These are phyloP conservation scores for Eretmochelys imbricata DNA, from an alignment of 2,113 vertebrate species.

Conservation along the genomic window DNA sequence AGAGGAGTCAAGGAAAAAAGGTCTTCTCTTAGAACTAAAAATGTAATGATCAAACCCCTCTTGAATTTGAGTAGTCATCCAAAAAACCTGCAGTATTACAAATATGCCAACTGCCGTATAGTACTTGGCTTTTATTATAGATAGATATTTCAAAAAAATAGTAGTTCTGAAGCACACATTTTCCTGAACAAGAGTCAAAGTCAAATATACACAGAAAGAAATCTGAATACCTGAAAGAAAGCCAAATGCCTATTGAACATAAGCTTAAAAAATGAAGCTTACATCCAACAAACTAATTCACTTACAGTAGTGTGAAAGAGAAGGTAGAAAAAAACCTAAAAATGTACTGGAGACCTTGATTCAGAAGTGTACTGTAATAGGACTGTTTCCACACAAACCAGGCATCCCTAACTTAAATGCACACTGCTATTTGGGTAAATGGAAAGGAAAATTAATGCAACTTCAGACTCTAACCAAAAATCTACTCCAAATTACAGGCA, in stretches of 20 bases:
- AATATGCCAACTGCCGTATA: background rate
- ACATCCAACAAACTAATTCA: background rate
- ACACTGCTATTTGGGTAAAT: background rate
- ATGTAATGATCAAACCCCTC: background rate
- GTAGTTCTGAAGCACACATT: background rate
- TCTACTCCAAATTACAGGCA: background rate
- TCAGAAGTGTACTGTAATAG: background rate
- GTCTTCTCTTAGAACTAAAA: background rate
- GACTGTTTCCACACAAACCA: background rate
- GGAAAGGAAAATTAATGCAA: background rate
- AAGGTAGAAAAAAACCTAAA: background rate
- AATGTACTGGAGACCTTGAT: background rate
- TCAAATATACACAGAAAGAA: background rate
- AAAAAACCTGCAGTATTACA: background rate
- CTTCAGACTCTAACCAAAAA: background rate
- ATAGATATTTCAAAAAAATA: background rate
- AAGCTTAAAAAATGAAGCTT: background rate
- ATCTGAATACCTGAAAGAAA: background rate
- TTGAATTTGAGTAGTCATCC: background rate
- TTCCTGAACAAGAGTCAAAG: slow-evolving; percentile 11
- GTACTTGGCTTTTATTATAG: background rate
- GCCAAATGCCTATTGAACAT: background rate
- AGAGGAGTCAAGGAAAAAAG: background rate
- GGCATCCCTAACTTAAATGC: background rate
- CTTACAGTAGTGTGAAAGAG: background rate